phyloP scores from a whole-genome alignment of 2,888 invertebrate species.

The Zygothrica quintamaculata region DNA sequence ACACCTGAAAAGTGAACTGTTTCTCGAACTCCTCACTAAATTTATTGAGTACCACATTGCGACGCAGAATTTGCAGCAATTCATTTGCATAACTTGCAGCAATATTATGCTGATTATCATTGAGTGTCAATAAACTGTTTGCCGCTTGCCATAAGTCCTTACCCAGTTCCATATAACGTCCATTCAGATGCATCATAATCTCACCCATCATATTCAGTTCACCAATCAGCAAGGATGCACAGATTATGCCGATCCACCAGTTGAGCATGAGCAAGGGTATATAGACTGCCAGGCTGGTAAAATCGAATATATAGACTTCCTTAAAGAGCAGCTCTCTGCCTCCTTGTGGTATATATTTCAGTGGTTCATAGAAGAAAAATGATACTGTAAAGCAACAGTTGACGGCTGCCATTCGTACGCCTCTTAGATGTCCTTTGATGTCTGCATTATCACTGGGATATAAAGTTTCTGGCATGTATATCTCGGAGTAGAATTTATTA shows the following conservation, averaged over 20 bases:
- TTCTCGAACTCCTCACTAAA: slow-evolving; percentile 65
- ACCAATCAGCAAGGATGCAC: slow-evolving; percentile 58
- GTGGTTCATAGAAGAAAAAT: slow-evolving; percentile 48
- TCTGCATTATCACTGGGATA: slow-evolving; percentile 33
- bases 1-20: slow-evolving; percentile 74
- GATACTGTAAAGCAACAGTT: slow-evolving; percentile 61
- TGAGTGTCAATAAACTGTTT: slow-evolving; percentile 2
- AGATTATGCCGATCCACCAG: slow-evolving; percentile 57
- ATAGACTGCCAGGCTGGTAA: slow-evolving; percentile 47
- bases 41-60: slow-evolving; percentile 64
- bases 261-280: slow-evolving; percentile 49
- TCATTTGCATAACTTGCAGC: slow-evolving; percentile 51
- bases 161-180: slow-evolving; percentile 64
- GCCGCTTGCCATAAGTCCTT: slow-evolving; percentile 53
- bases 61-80: slow-evolving; percentile 51
- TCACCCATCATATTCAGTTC: slow-evolving; percentile 73
- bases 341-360: slow-evolving; percentile 46
- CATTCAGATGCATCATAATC: slow-evolving; percentile 76
- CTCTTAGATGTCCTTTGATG: slow-evolving; percentile 59
- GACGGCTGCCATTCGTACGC: slow-evolving; percentile 57
- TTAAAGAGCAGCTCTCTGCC: slow-evolving; percentile 67
- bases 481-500: slow-evolving; percentile 60
- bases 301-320: slow-evolving; percentile 65
- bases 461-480: slow-evolving; percentile 60
- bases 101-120: slow-evolving; percentile 19